Conservation (phyloP, 2,888 invertebrate genomes). For the Dione juno region DNA sequence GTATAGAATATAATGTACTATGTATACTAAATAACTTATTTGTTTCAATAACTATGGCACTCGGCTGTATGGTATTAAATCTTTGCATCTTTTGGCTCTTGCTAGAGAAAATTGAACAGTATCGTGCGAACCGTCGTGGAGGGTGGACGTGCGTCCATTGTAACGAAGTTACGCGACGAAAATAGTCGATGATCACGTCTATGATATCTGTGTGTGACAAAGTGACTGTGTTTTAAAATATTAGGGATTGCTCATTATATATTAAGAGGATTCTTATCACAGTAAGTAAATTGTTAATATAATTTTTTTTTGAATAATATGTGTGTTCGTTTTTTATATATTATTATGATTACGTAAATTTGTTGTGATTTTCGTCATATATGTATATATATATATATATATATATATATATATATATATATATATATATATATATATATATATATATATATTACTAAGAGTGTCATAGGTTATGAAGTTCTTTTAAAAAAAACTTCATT, state of each 20-base stretch:
- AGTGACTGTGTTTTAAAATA: constrained; percentile 22
- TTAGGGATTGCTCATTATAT: constrained; percentile 19
- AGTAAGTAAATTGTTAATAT: constrained; percentile 3
- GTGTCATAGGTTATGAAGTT: too few relatives aligned
- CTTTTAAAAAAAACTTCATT: too few relatives aligned
- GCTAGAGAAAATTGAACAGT: constrained; percentile 56
- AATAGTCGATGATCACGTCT: constrained; percentile 55
- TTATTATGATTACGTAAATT: constrained; percentile 18
- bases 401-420: too few relatives aligned
- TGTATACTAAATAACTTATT: constrained; percentile 65
- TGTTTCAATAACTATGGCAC: constrained; percentile 66
- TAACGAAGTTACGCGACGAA: constrained; percentile 61
- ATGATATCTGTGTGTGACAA: constrained; percentile 21
- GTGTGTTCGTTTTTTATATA: background rate
- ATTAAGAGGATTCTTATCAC: background rate
- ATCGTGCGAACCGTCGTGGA: constrained; percentile 55
- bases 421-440: too few relatives aligned
- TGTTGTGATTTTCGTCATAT: background rate
- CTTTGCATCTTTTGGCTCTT: constrained; percentile 54
- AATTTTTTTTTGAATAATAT: background rate
- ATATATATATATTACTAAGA: too few relatives aligned
- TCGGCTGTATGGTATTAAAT: constrained; percentile 61
- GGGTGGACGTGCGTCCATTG: constrained; percentile 58
- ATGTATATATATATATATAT: background rate
- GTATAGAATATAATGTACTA: constrained; percentile 44